Conservation (phyloP, 2,797 vertebrate species). For the Notolepis coatsorum region DNA sequence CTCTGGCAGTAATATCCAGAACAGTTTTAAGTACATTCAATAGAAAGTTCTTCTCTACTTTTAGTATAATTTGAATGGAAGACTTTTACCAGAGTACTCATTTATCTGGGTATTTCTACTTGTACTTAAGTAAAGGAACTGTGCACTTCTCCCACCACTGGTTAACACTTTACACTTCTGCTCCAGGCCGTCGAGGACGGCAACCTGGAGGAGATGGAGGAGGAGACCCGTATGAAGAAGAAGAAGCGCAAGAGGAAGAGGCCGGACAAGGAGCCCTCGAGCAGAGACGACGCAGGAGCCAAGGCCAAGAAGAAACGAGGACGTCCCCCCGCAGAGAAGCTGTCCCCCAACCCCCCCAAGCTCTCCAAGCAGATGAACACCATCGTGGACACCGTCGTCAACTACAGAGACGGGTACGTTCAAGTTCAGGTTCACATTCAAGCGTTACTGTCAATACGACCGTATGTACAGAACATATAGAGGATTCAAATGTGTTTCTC, state of each 20-base stretch:
- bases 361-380: constrained; percentile 97
- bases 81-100: no score
- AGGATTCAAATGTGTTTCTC: no score
- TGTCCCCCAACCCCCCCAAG: constrained; percentile 94
- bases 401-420: constrained; percentile 94
- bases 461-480: no score
- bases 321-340: constrained; percentile 94
- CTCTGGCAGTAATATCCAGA: no score
- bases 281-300: constrained; percentile 86
- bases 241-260: constrained; percentile 94
- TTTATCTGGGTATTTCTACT: no score
- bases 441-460: background rate
- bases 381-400: constrained; percentile 96
- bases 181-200: constrained; percentile 95
- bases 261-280: constrained; percentile 88
- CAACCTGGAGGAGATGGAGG: constrained; percentile 98
- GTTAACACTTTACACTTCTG: background rate
- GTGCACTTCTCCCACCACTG: no score
- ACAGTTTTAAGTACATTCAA: no score
- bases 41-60: no score
- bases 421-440: background rate
- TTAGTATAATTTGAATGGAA: no score
- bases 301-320: constrained; percentile 96
- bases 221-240: constrained; percentile 97
- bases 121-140: no score